Conservation (phyloP, 1,140 invertebrate genomes). For the Harlomillsia oculata region DNA sequence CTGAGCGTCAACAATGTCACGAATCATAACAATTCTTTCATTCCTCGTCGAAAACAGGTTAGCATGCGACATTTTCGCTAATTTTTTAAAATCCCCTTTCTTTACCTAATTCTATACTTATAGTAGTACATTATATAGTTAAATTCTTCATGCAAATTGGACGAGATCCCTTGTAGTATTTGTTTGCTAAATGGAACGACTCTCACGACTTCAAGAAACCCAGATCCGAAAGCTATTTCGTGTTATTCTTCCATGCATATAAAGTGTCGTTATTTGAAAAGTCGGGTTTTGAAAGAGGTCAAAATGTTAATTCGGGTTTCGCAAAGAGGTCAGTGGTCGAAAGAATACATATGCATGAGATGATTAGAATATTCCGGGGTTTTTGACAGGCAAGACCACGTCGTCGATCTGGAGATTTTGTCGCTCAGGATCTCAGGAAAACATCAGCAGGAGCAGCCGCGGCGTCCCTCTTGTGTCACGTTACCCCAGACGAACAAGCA, state of each 20-base stretch:
- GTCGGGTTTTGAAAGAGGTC: neutral
- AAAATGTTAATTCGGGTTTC: neutral
- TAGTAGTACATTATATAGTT: too few species aligned
- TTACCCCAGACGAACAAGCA: neutral
- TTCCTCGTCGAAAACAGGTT: constrained; percentile 25
- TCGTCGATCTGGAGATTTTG: constrained; percentile 62
- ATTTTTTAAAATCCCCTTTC: too few species aligned
- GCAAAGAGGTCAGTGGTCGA: neutral
- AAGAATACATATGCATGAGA: neutral
- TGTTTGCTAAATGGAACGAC: too few species aligned
- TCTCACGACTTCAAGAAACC: too few species aligned
- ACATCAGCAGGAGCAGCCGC: constrained; percentile 35
- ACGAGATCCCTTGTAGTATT: too few species aligned
- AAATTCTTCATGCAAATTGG: too few species aligned
- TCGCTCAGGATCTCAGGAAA: constrained; percentile 52
- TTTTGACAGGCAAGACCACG: constrained; percentile 60
- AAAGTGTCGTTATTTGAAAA: too few species aligned
- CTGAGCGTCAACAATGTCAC: constrained; percentile 1
- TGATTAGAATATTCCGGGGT: neutral
- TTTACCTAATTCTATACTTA: too few species aligned
- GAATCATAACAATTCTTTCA: neutral
- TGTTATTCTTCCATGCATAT: too few species aligned
- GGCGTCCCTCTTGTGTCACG: neutral
- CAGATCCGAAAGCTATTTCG: too few species aligned
- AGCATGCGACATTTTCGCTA: too few species aligned